phyloP scores from a whole-genome alignment of 2,797 vertebrate species.

The Scarus forsteni region DNA sequence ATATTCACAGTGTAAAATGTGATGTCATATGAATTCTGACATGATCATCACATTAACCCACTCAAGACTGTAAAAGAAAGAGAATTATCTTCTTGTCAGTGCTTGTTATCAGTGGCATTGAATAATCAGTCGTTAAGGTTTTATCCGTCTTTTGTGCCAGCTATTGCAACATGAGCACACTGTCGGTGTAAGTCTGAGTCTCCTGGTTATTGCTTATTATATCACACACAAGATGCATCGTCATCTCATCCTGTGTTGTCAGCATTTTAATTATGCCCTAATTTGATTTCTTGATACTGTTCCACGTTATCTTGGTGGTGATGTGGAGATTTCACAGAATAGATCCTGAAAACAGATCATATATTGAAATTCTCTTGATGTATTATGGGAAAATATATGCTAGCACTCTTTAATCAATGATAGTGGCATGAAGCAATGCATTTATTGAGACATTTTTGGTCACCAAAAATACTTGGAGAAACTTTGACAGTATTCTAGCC shows the following conservation, averaged over 20 bases:
- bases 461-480: not conserved
- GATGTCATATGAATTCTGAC: not conserved
- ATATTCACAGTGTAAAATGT: too few relatives aligned
- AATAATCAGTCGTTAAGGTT: too few relatives aligned
- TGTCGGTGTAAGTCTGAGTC: not conserved
- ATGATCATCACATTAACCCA: not conserved
- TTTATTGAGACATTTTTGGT: not conserved
- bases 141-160: not conserved
- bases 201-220: not conserved
- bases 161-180: not conserved
- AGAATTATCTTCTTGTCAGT: not conserved
- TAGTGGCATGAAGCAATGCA: too few relatives aligned
- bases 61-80: not conserved
- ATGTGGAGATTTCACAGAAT: not conserved
- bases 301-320: not conserved
- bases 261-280: not conserved
- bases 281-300: not conserved
- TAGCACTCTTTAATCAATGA: not conserved
- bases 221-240: not conserved
- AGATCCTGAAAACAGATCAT: not conserved
- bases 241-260: not conserved
- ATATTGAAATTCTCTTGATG: not conserved
- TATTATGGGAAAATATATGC: not conserved
- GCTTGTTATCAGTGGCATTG: not conserved
- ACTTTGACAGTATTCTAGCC: not conserved